phyloP scores from a whole-genome alignment of 2,797 vertebrate genomes.

The Hydrophis major region DNA sequence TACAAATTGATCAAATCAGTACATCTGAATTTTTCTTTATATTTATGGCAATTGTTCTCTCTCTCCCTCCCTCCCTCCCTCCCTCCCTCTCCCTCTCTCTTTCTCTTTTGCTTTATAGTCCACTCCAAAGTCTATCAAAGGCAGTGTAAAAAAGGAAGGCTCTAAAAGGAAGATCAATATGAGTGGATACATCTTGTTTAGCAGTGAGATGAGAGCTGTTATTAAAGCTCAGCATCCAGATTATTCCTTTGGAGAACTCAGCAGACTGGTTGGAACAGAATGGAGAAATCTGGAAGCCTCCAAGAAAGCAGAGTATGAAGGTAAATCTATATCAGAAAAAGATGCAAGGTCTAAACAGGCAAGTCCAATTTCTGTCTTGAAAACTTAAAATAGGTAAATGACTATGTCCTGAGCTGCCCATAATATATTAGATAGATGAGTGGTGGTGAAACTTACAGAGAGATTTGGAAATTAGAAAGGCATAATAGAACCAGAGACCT shows the following conservation, averaged over 20 bases:
- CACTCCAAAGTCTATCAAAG: conserved; percentile 92
- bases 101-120: conserved; percentile 75
- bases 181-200: conserved; percentile 99
- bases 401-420: conserved; percentile 20
- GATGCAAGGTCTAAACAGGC: conserved; percentile 19
- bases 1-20: background rate
- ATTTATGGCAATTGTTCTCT: conserved; percentile 48
- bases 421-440: background rate
- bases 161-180: conserved; percentile 99
- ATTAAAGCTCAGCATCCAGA: conserved; percentile 98
- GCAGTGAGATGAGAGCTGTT: conserved; percentile 98
- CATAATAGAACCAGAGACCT: background rate
- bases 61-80: background rate
- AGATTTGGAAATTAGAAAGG: background rate
- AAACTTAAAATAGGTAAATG: background rate
- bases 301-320: conserved; percentile 98
- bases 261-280: conserved; percentile 96
- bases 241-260: conserved; percentile 98
- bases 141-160: conserved; percentile 93
- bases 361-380: background rate
- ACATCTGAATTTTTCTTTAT: background rate
- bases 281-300: conserved; percentile 96
- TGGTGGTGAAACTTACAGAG: background rate
- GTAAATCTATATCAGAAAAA: conserved; percentile 68
- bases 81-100: too few relatives aligned